Evolutionary conservation across 2,797 vertebrate genomes (phyloP).

Genomic region (Distichodus sexfasciatus): DNA sequence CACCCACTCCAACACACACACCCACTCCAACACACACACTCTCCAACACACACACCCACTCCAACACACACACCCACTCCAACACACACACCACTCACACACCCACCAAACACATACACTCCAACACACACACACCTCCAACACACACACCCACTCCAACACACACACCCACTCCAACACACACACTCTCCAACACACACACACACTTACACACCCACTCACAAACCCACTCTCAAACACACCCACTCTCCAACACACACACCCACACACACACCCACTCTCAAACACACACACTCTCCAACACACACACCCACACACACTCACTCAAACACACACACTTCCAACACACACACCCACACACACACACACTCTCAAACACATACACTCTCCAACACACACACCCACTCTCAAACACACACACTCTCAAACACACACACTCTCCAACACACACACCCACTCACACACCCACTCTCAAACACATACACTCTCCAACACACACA

Average conservation of each 20-base stretch:
- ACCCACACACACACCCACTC: not conserved
- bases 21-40: not conserved
- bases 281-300: not conserved
- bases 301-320: not conserved
- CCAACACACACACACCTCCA: conserved; percentile 16
- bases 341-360: not conserved
- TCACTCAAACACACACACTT: not conserved
- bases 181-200: not conserved
- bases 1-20: not conserved
- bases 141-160: not conserved
- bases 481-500: not conserved
- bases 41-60: not conserved
- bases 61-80: no score
- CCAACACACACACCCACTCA: no score
- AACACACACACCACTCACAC: no score
- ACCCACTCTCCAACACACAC: no score
- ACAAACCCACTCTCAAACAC: not conserved
- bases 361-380: not conserved
- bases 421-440: not conserved
- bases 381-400: no score
- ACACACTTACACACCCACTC: conserved; percentile 1
- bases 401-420: no score
- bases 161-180: not conserved
- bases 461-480: not conserved
- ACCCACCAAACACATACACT: conserved; percentile 9